Base-by-base conservation (phyloP, 2,888 invertebrate genomes). In the Cerastis leucographa region DNA sequence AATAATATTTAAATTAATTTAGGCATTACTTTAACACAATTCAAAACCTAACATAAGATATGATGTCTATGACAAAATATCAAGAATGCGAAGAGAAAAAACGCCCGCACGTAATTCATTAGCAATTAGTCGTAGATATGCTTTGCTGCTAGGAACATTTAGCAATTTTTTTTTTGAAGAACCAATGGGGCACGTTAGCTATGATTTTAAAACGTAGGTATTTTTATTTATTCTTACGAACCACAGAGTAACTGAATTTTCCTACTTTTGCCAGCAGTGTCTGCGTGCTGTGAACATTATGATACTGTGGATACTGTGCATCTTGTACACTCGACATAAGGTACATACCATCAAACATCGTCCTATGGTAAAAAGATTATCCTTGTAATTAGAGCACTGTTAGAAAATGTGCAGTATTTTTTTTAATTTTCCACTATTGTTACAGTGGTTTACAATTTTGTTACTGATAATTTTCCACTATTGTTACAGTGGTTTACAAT, bases 61-160 rank as follows among this genome's bases (percentile, higher is more conserved):
- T n/a, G n/a, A n/a, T n/a, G n/a, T n/a, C n/a, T n/a, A n/a, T n/a
- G n/a, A n/a, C n/a, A n/a, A n/a, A n/a, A n/a, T n/a, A n/a, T n/a
- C n/a, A n/a, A 51, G 19, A 40, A 35, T 17, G 9, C n/a, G 25
- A 61, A n/a, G 17, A 3, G 11, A 40, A 0, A 19, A 54, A 70
- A 59, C 67, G 80, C 78, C 80, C 80, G 51, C 35, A 3, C 0
- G 2, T 29, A 80, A 72, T 54, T 0, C 25, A 29, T 12, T 62
- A 67, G 80, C 80, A 78, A 46, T 42, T 35, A 66, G 44, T 80
- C 40, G 19, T 46, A 46, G 40, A 72, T 22, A n/a, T n/a, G 6
- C 7, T 46, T 62, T 67, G n/a, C 62, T 54, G 19, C 29, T 35
- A 25, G 1, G 1, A 25, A 7, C 11, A 1, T 22, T 46, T 44